Evolutionary conservation across 2,113 vertebrate genomes (phyloP), one percentile per base, ranked within the genome.

Genomic region (Fregata magnificens): DNA sequence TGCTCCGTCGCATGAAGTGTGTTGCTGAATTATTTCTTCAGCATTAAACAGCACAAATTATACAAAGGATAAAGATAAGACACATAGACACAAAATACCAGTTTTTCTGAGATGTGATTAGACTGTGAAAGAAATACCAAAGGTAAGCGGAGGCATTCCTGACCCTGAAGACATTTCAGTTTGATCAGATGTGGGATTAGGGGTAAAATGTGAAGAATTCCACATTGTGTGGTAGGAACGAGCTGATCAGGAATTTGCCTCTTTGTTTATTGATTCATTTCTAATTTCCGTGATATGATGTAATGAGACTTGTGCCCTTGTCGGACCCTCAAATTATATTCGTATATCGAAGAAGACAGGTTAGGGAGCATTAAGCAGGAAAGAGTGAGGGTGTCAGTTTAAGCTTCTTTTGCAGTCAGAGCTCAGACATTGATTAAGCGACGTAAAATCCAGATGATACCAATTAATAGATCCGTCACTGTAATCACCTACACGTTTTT

Each of bases 151-250:
- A 84, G 85, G 63, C 79, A 90, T 97, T 91, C 86, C 84, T 95
- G 93, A 87, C 94, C 89, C 86, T 16, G 20, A 52, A 96, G 84
- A 91, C 45, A 36, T 88, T 91, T 91, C 50, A 47, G 81, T 93
- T 93, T 90, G 96, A 96, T 95, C 95, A 85, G 89, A 78, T 1
- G 0, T 77, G 55, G 92, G 93, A 95, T 96, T 97, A 94, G 76
- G 85, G 50, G 55, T 82, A 77, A 95, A 94, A 93, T 93, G 78
- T 93, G 86, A 91, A 81, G 87, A 96, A 94, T 97, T 97, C 67
- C 56, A 79, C 59, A 15, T 38, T 70, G 42, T 85, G 82, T 83
- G 50, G 79, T 63, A 95, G 63, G 71, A 88, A 59, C 1, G 2
- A 74, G 78, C 38, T 14, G 74, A 86, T 79, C 66, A 13, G 69